phyloP scores from a whole-genome alignment of 2,113 vertebrate species.

The Heliornis fulica region DNA sequence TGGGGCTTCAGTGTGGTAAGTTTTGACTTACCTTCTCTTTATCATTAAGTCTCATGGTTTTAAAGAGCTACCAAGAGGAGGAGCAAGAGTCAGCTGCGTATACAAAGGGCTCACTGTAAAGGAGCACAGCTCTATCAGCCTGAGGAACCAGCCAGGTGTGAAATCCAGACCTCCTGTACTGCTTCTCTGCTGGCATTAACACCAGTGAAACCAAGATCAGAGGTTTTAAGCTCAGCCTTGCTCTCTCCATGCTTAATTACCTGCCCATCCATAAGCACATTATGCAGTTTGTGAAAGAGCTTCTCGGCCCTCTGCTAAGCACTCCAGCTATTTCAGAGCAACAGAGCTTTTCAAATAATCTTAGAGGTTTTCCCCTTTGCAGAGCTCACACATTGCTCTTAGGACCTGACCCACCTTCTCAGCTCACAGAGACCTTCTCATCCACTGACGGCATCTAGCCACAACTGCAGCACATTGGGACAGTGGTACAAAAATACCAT shows the following conservation, averaged over 20 bases:
- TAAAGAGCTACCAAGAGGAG: background rate
- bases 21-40: background rate
- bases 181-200: background rate
- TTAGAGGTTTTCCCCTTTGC: background rate
- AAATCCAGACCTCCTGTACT: conserved; percentile 12
- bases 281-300: background rate
- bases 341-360: background rate
- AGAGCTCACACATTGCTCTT: background rate
- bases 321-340: background rate
- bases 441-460: background rate
- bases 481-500: background rate
- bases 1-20: background rate
- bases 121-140: background rate
- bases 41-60: background rate
- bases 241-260: conserved; percentile 28
- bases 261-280: background rate
- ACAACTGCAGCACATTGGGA: background rate
- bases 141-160: background rate
- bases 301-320: background rate
- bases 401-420: background rate
- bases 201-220: background rate
- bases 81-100: background rate
- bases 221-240: background rate
- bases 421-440: background rate
- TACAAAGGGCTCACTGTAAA: background rate